phyloP scores from a whole-genome alignment of 1,140 invertebrate species.

The Brachystomella parvula region DNA sequence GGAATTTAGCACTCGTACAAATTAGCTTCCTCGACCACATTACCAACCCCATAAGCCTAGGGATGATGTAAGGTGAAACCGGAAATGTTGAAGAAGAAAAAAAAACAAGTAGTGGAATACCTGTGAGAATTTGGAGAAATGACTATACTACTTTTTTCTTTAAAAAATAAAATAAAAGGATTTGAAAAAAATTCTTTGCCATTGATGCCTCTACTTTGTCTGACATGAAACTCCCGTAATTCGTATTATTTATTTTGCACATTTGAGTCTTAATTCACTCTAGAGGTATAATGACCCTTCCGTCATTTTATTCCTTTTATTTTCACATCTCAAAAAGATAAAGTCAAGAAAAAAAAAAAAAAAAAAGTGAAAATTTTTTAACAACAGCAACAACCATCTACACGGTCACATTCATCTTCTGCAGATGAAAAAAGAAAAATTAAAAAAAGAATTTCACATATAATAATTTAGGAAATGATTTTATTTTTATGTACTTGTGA shows the following conservation, averaged over 20 bases:
- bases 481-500: too few relatives aligned
- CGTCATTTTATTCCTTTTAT: not conserved
- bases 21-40: not conserved
- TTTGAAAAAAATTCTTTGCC: not conserved
- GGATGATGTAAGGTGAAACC: not conserved
- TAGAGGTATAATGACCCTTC: not conserved
- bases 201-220: too few relatives aligned
- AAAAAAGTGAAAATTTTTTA: not conserved
- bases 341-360: not conserved
- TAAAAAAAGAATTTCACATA: too few relatives aligned
- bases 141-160: too few relatives aligned
- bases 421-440: too few relatives aligned
- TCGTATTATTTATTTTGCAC: too few relatives aligned
- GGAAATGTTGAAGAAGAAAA: not conserved
- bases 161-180: not conserved
- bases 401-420: not conserved
- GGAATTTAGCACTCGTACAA: constrained; percentile 1
- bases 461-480: too few relatives aligned
- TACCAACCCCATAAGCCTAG: not conserved
- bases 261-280: too few relatives aligned
- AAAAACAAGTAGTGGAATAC: not conserved
- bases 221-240: not conserved
- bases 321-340: not conserved
- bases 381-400: not conserved
- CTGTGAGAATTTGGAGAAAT: not conserved